These are phyloP conservation scores for Tetrax tetrax DNA, from an alignment of 2,113 vertebrate species.

Conservation along the genomic window DNA sequence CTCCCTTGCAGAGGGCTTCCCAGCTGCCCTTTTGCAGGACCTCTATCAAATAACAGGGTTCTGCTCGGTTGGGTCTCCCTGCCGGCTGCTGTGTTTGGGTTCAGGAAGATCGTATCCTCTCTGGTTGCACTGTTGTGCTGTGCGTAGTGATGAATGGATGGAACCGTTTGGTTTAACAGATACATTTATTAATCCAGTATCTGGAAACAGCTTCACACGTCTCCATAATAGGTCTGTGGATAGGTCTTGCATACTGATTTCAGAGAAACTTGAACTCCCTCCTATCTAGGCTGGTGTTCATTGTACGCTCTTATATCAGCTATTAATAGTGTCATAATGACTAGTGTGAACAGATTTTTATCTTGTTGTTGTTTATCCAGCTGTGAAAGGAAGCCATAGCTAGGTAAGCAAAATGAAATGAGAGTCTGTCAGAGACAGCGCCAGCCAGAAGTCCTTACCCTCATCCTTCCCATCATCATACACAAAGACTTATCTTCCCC, in stretches of 20 bases:
- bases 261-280: not conserved
- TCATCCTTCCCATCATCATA: not conserved
- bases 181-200: not conserved
- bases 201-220: not conserved
- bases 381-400: not conserved
- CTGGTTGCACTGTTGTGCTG: not conserved
- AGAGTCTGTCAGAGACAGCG: not conserved
- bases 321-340: not conserved
- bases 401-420: not conserved
- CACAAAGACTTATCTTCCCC: not conserved
- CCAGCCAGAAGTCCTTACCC: not conserved
- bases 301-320: not conserved
- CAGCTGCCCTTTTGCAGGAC: not conserved
- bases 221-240: not conserved
- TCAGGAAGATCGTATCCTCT: not conserved
- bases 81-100: not conserved
- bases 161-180: not conserved
- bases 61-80: not conserved
- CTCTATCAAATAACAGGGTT: not conserved
- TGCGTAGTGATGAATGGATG: not conserved
- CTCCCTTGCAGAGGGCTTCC: not conserved
- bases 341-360: conserved; percentile 2
- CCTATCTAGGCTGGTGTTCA: not conserved
- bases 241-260: not conserved
- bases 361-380: not conserved